phyloP scores from a whole-genome alignment of 2,797 vertebrate species.

The Sitta carolinensis region DNA sequence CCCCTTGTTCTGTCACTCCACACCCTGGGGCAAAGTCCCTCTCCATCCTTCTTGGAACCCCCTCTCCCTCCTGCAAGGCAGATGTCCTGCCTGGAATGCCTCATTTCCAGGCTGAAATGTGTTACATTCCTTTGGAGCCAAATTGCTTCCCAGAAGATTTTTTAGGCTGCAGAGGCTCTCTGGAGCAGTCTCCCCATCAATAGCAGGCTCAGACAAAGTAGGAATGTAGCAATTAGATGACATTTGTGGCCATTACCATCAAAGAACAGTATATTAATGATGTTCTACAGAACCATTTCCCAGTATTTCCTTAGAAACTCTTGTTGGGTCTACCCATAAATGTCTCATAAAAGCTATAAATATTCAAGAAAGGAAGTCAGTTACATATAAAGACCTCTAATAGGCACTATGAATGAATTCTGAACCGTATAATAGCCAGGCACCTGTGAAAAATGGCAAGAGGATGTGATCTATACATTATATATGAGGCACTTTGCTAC shows the following conservation, averaged over 20 bases:
- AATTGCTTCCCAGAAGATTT: conserved; percentile 41
- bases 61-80: background rate
- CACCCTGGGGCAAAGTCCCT: background rate
- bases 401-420: conserved; percentile 65
- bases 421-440: conserved; percentile 60
- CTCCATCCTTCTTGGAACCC: background rate
- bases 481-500: conserved; percentile 64
- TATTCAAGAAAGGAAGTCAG: conserved; percentile 71
- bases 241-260: conserved; percentile 65
- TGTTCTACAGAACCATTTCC: conserved; percentile 65
- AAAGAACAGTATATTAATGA: conserved; percentile 59
- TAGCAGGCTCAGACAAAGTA: background rate
- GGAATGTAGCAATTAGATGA: conserved; percentile 49
- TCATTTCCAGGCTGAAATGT: background rate
- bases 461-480: conserved; percentile 69
- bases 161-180: background rate
- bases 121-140: background rate
- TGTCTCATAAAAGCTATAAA: conserved; percentile 72
- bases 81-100: background rate
- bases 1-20: no score
- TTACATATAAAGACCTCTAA: conserved; percentile 70
- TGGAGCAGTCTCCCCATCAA: conserved; percentile 21
- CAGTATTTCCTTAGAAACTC: conserved; percentile 68
- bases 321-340: conserved; percentile 68
- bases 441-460: conserved; percentile 68